These are phyloP conservation scores for Drosophila seguyi DNA, from an alignment of 1,140 invertebrate species.

Conservation along the genomic window DNA sequence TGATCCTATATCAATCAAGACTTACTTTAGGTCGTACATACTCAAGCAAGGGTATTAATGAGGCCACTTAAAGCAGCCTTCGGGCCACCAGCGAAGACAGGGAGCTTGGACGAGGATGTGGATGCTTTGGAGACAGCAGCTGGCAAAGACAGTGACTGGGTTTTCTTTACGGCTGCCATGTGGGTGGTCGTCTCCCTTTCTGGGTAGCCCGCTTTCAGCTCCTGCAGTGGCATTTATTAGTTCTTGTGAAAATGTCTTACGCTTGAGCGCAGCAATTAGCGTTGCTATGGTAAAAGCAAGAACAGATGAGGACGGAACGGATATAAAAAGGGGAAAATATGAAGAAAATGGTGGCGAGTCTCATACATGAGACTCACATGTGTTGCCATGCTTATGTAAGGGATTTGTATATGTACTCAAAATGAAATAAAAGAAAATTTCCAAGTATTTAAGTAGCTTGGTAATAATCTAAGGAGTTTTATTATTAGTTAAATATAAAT, in stretches of 20 bases:
- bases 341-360: not conserved
- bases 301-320: not conserved
- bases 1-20: not conserved
- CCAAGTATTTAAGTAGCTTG: not conserved
- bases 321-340: not conserved
- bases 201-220: slow-evolving; percentile 5
- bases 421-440: not conserved
- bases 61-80: slow-evolving; percentile 47
- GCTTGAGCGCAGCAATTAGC: slow-evolving; percentile 58
- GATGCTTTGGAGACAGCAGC: slow-evolving; percentile 38
- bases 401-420: not conserved
- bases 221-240: slow-evolving; percentile 58
- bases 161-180: slow-evolving; percentile 43
- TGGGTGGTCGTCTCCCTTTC: slow-evolving; percentile 23
- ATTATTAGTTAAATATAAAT: not conserved
- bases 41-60: slow-evolving; percentile 32
- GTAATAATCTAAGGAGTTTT: too few relatives aligned
- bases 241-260: slow-evolving; percentile 54
- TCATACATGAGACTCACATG: not conserved
- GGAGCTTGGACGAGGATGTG: slow-evolving; percentile 5
- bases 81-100: slow-evolving; percentile 33
- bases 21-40: not conserved
- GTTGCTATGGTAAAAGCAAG: slow-evolving; percentile 10
- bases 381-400: not conserved
- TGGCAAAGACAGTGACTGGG: slow-evolving; percentile 30